phyloP scores from a whole-genome alignment of 2,888 invertebrate genomes.

The Pomacea canaliculata region DNA sequence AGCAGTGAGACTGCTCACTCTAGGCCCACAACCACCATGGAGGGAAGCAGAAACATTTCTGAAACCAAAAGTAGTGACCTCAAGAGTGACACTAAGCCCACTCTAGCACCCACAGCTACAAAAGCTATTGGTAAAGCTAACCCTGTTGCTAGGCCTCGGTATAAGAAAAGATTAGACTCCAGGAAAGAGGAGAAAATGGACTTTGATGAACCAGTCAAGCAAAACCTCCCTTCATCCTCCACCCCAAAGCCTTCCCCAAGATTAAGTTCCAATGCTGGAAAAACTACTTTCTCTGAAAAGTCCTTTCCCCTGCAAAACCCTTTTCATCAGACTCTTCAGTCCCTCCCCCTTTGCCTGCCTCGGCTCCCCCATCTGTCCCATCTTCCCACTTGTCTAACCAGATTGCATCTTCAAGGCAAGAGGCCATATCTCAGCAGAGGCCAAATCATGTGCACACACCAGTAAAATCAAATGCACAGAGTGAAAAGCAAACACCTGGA shows the following conservation, averaged over 20 bases:
- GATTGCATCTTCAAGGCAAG: background rate
- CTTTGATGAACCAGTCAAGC: slow-evolving; percentile 29
- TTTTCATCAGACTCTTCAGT: slow-evolving; percentile 9
- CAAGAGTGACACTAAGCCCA: no score
- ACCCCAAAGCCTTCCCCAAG: slow-evolving; percentile 38
- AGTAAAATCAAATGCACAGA: no score
- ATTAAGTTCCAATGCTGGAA: background rate
- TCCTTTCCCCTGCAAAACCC: slow-evolving; percentile 7
- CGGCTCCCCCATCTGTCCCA: slow-evolving; percentile 38
- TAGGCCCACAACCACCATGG: no score
- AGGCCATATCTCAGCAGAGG: background rate
- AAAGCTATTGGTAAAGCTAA: background rate
- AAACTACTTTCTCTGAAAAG: background rate
- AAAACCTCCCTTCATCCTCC: slow-evolving; percentile 7
- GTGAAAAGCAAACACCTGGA: no score
- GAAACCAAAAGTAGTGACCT: no score
- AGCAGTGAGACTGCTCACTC: no score
- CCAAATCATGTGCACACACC: background rate
- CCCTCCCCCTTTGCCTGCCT: slow-evolving; percentile 44
- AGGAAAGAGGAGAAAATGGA: slow-evolving; percentile 45
- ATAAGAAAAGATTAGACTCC: slow-evolving; percentile 29
- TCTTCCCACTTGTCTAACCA: slow-evolving; percentile 26
- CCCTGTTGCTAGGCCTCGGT: slow-evolving; percentile 41
- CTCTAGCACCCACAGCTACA: no score
- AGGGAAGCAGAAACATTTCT: no score